A percentile compares a stretch with the other conserved stretches of the same genome.
phyloP scores from a whole-genome alignment of 2,113 vertebrate genomes.

The Scalopus aquaticus region DNA sequence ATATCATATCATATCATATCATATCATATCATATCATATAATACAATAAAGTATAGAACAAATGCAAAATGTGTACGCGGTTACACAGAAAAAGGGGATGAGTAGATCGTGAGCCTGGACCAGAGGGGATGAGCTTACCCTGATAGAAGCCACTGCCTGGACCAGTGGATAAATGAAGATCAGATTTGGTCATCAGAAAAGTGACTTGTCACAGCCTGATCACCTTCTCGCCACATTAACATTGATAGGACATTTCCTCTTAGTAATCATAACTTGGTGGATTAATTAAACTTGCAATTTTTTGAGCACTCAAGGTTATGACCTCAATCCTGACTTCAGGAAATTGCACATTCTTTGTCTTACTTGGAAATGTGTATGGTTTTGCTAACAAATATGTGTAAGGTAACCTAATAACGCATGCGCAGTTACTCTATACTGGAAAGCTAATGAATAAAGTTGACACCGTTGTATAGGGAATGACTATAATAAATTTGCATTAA shows the following conservation, averaged over 20 bases:
- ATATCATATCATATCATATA: too few species aligned
- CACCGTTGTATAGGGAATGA: background rate
- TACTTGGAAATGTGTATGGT: slow-evolving; percentile 50
- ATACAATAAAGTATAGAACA: too few species aligned
- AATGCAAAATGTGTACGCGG: rapidly evolving
- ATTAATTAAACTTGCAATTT: slow-evolving; percentile 69
- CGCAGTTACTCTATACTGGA: background rate
- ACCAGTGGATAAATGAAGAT: background rate
- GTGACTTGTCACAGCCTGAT: background rate
- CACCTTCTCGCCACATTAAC: background rate
- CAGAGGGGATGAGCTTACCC: background rate
- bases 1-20: too few species aligned
- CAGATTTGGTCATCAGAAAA: background rate
- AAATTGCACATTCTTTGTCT: slow-evolving; percentile 69
- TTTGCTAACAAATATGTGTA: slow-evolving; percentile 35
- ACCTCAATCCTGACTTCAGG: slow-evolving; percentile 64
- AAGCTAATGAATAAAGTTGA: slow-evolving; percentile 36
- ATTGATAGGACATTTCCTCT: slow-evolving; percentile 59
- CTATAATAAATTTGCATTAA: background rate
- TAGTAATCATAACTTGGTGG: slow-evolving; percentile 10
- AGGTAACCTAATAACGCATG: background rate
- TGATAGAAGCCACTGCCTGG: background rate
- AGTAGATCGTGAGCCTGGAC: background rate
- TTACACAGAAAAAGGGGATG: background rate
- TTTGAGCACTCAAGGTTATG: slow-evolving; percentile 37